Evolutionary conservation across 92 coral and sea anemone species (phyloP), one percentile per base, ranked within the genome.

Genomic region (Blastomussa wellsi): DNA sequence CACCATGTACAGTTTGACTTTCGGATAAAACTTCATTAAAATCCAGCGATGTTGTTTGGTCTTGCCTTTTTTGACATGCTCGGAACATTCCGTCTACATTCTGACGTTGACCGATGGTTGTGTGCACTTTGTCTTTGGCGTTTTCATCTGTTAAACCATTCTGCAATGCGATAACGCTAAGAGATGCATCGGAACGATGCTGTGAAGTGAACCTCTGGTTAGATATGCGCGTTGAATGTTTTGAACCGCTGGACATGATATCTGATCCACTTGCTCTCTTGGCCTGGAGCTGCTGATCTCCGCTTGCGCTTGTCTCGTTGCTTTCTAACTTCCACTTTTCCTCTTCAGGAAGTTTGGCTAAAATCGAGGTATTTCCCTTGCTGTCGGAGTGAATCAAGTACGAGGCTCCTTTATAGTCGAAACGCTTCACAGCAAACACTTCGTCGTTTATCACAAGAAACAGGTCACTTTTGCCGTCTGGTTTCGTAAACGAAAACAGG

Each of bases 361-460:
- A 41, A 60, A 83, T 41, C 8, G 80, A 59, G 3, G 73, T 29
- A 36, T 83, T 83, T n/a, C 87, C 87, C 15, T 47, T 83, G 14
- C 62, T 64, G 49, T 83, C 62, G 24, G 64, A 44, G 62, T 83
- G 74, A 44, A 74, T 38, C 39, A 83, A 65, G 64, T 57, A 83
- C 31, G 87, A 83, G 10, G 19, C 44, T 33, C 87, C 87, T 22
- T 74, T 62, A 47, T 52, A 66, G 33, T 74, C 87, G 33, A 37
- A 83, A 32, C 73, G 79, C 22, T 48, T 42, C 80, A 74, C 81
- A 24, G 71, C 67, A 75, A 59, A 74, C 49, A 83, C 87, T 75
- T 59, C 70, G 26, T 75, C 87, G 8, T 75, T 37, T 26, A 42
- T 60, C 7, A 74, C 80, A 9, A 74, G 87, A 60, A 59, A 74